Percentiles rank a stretch among this genome's conserved stretches.
Conservation (phyloP, 2,113 vertebrate species). For the Halichoeres trimaculatus region DNA sequence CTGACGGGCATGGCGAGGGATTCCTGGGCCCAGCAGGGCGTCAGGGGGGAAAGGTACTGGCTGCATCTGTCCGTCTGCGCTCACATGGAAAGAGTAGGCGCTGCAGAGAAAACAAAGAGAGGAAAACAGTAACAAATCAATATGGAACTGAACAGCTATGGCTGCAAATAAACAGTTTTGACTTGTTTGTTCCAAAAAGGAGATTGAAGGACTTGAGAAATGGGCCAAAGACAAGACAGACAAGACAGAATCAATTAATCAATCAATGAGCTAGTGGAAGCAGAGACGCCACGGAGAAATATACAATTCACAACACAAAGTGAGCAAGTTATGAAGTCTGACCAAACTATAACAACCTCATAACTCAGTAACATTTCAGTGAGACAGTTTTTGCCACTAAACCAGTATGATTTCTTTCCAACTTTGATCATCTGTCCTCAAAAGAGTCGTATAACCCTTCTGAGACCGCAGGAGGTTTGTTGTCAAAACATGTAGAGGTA, state of each 20-base stretch:
- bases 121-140: slow-evolving; percentile 15
- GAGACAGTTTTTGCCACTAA: too few relatives aligned
- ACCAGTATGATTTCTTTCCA: too few relatives aligned
- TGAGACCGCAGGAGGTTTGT: too few relatives aligned
- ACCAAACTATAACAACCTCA: slow-evolving; percentile 19
- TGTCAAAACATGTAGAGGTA: too few relatives aligned
- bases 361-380: not conserved
- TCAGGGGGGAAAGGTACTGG: slow-evolving; percentile 85
- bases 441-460: too few relatives aligned
- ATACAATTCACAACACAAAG: slow-evolving; percentile 4
- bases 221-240: not conserved
- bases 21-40: slow-evolving; percentile 86
- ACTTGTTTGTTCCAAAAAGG: not conserved
- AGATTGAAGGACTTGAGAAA: not conserved
- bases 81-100: slow-evolving; percentile 84
- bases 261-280: slow-evolving; percentile 6
- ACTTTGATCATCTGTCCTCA: too few relatives aligned
- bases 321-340: slow-evolving; percentile 20
- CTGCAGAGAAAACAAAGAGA: slow-evolving; percentile 39
- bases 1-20: slow-evolving; percentile 88
- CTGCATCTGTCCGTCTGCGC: slow-evolving; percentile 84
- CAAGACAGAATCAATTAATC: slow-evolving; percentile 25
- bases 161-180: slow-evolving; percentile 23
- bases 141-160: slow-evolving; percentile 1
- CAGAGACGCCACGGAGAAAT: slow-evolving; percentile 3